phyloP scores from a whole-genome alignment of 2,797 vertebrate species.

The Setipinna tenuifilis region DNA sequence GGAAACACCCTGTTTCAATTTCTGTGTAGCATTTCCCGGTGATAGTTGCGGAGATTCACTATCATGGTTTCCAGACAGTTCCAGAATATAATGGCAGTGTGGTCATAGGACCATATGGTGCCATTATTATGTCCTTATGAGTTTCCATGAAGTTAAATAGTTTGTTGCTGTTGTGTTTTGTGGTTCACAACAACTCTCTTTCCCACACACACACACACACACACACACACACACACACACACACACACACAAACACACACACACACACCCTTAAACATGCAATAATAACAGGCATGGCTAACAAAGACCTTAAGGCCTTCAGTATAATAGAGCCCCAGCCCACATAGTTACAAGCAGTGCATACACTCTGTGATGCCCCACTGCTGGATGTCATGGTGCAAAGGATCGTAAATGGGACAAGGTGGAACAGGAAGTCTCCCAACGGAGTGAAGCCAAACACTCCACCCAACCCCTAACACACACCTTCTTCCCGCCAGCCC shows the following conservation, averaged over 20 bases:
- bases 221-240: neutral
- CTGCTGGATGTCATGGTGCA: no score
- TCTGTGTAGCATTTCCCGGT: neutral
- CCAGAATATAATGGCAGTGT: neutral
- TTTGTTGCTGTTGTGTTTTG: neutral
- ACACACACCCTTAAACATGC: neutral
- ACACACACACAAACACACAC: neutral
- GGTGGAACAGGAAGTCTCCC: neutral
- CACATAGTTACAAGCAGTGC: neutral
- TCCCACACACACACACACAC: neutral
- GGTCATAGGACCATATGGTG: neutral
- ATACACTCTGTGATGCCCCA: neutral
- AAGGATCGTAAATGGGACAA: neutral
- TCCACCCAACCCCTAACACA: neutral
- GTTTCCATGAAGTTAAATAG: neutral
- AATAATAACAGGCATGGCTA: neutral
- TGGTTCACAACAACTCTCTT: neutral
- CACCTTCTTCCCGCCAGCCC: neutral
- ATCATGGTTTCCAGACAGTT: neutral
- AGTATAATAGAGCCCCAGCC: neutral
- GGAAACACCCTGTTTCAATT: neutral
- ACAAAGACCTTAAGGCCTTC: neutral
- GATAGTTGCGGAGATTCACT: neutral
- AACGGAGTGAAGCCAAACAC: neutral
- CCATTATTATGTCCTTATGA: neutral